Evolutionary conservation across 1,140 invertebrate species (phyloP).

Genomic region (Caenorhabditis tropicalis): DNA sequence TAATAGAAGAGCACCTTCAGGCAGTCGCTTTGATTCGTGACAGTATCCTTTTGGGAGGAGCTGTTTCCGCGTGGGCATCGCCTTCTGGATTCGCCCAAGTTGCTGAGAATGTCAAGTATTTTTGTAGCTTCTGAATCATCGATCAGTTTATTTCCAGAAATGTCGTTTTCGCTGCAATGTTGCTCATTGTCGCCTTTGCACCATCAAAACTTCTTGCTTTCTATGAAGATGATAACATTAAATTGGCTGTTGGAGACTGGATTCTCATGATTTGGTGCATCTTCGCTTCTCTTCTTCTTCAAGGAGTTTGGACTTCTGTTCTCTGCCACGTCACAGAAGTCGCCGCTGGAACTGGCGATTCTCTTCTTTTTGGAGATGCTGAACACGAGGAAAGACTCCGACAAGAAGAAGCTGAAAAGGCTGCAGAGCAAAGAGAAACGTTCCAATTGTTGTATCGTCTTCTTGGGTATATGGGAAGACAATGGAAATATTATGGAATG

Average conservation of each 20-base stretch:
- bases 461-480: slow-evolving; percentile 57
- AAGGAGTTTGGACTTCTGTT: slow-evolving; percentile 69
- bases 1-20: slow-evolving; percentile 54
- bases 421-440: slow-evolving; percentile 56
- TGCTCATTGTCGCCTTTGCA: slow-evolving; percentile 65
- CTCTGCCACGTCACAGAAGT: slow-evolving; percentile 65
- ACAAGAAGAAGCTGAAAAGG: slow-evolving; percentile 57
- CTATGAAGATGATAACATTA: slow-evolving; percentile 65
- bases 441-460: slow-evolving; percentile 55
- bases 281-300: slow-evolving; percentile 66
- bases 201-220: slow-evolving; percentile 70
- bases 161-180: slow-evolving; percentile 60
- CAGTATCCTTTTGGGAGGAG: slow-evolving; percentile 67
- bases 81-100: slow-evolving; percentile 64
- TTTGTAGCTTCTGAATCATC: neutral
- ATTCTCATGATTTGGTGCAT: slow-evolving; percentile 72
- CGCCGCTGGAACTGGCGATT: slow-evolving; percentile 46
- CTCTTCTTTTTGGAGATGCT: slow-evolving; percentile 56
- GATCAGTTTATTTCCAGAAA: slow-evolving; percentile 61
- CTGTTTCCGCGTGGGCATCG: slow-evolving; percentile 67
- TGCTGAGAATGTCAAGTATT: slow-evolving; percentile 57
- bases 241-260: slow-evolving; percentile 68
- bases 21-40: slow-evolving; percentile 65
- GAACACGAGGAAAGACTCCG: slow-evolving; percentile 55
- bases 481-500: slow-evolving; percentile 57